Evolutionary conservation across 2,113 vertebrate genomes (phyloP).

Genomic region (Dipodomys merriami): DNA sequence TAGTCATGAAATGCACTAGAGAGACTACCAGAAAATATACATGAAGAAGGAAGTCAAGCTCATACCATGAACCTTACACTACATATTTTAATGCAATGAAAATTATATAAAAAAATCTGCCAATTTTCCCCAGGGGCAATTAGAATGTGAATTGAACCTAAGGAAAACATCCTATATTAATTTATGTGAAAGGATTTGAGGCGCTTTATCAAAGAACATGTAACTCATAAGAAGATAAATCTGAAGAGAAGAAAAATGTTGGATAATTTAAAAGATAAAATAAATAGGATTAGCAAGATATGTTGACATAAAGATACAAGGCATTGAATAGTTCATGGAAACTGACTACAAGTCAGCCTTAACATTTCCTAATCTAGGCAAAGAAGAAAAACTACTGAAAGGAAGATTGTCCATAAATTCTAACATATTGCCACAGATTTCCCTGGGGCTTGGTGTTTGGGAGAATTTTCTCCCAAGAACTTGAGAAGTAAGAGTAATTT

Average conservation of each 20-base stretch:
- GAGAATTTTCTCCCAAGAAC: not conserved
- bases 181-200: constrained; percentile 13
- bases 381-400: not conserved
- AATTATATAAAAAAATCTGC: not conserved
- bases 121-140: not conserved
- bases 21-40: not conserved
- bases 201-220: not conserved
- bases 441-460: not conserved
- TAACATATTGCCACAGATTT: not conserved
- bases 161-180: not conserved
- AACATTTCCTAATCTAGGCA: not conserved
- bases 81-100: constrained; percentile 18
- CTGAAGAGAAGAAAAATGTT: constrained; percentile 4
- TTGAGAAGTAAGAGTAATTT: not conserved
- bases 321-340: not conserved
- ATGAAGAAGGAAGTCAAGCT: not conserved
- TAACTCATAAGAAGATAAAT: not conserved
- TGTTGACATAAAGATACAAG: not conserved
- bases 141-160: not conserved
- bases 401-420: not conserved
- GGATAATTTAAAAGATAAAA: not conserved
- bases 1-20: not conserved
- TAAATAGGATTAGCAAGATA: not conserved
- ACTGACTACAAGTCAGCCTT: not conserved
- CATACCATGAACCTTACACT: not conserved